These are phyloP conservation scores for Buathra laborator DNA, from an alignment of 2,888 invertebrate species.

Conservation along the genomic window DNA sequence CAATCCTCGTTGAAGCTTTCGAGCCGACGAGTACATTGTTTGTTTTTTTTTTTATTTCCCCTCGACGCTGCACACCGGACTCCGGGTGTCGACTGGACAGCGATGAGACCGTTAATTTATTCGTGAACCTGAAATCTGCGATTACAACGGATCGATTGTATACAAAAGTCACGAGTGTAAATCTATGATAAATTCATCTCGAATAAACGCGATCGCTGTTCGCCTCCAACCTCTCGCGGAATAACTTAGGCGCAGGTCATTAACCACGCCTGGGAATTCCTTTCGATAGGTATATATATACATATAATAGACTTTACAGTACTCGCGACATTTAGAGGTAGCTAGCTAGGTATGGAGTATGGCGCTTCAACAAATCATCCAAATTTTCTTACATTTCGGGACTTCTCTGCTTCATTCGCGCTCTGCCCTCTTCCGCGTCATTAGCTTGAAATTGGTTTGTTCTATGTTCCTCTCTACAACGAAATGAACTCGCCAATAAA, in stretches of 20 bases:
- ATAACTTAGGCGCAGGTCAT: slow-evolving; percentile 48
- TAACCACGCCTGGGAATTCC: slow-evolving; percentile 34
- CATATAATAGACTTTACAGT: slow-evolving; percentile 29
- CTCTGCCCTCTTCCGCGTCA: slow-evolving; percentile 69
- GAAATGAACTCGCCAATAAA: slow-evolving; percentile 59
- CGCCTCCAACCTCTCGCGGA: slow-evolving; percentile 8
- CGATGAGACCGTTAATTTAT: not conserved
- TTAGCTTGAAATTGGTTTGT: slow-evolving; percentile 73
- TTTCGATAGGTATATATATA: slow-evolving; percentile 7
- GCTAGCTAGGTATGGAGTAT: slow-evolving; percentile 16
- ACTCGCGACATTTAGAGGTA: slow-evolving; percentile 12
- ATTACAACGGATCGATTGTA: not conserved
- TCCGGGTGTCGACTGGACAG: not conserved
- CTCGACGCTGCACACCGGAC: not conserved
- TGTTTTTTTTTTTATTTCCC: not conserved
- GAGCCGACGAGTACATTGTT: not conserved
- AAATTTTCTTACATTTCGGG: slow-evolving; percentile 70
- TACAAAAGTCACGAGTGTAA: slow-evolving; percentile 2
- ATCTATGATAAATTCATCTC: slow-evolving; percentile 29
- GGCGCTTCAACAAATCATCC: slow-evolving; percentile 67
- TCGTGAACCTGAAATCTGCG: not conserved
- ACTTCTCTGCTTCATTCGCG: slow-evolving; percentile 39
- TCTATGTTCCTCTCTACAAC: slow-evolving; percentile 50
- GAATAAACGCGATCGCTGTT: slow-evolving; percentile 26
- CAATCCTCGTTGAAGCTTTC: not conserved